phyloP scores from a whole-genome alignment of 2,113 vertebrate genomes.

The Daubentonia madagascariensis region DNA sequence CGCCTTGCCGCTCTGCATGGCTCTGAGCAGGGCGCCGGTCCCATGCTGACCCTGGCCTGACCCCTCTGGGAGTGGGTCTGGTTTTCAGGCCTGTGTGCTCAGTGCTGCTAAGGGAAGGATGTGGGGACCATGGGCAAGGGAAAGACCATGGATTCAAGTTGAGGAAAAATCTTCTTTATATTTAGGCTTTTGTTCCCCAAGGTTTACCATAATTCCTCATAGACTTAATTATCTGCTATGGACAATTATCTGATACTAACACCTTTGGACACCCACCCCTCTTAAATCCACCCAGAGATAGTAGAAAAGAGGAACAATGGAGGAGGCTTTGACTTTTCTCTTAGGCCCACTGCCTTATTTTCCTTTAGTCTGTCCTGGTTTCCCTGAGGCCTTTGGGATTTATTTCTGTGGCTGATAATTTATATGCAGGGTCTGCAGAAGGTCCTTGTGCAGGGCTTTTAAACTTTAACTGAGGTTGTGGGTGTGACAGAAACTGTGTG shows the following conservation, averaged over 20 bases:
- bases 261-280: background rate
- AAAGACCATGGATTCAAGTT: background rate
- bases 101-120: background rate
- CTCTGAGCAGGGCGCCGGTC: background rate
- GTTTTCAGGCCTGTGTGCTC: background rate
- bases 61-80: background rate
- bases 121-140: background rate
- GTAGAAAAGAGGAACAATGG: background rate
- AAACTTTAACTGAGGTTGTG: slow-evolving; percentile 42
- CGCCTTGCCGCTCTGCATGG: background rate
- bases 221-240: background rate
- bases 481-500: background rate
- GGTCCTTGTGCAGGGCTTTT: slow-evolving; percentile 3
- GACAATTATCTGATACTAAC: background rate
- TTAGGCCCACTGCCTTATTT: background rate
- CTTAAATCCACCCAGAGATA: background rate
- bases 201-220: background rate
- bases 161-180: background rate
- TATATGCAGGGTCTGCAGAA: background rate
- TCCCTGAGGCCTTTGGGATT: background rate
- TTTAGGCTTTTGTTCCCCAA: background rate
- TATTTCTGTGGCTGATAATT: background rate
- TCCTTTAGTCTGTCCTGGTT: background rate
- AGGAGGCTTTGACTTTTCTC: background rate
- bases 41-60: background rate